Percentiles rank a stretch among this genome's conserved stretches.
Evolutionary conservation across 1,140 invertebrate species (phyloP).

Genomic region (Drosophila bifasciata): DNA sequence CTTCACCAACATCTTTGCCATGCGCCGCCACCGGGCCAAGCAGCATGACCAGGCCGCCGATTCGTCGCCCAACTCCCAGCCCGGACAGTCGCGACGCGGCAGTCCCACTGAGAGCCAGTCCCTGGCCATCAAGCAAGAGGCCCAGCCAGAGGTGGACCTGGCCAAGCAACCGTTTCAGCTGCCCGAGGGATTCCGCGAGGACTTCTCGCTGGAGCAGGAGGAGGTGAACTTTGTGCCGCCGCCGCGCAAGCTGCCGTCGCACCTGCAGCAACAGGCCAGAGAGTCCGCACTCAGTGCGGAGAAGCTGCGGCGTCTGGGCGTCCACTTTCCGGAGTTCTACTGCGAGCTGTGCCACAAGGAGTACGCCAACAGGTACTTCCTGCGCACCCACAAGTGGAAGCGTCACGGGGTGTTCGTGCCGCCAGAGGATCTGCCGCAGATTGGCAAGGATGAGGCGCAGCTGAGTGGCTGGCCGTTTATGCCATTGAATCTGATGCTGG

Average conservation of each 20-base stretch:
- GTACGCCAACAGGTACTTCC: slow-evolving; percentile 97
- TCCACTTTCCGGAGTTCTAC: slow-evolving; percentile 94
- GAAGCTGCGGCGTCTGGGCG: slow-evolving; percentile 89
- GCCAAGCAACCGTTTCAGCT: slow-evolving; percentile 59
- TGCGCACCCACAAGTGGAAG: slow-evolving; percentile 95
- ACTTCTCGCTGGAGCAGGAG: slow-evolving; percentile 85
- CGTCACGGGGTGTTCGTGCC: slow-evolving; percentile 89
- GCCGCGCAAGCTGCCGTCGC: slow-evolving; percentile 86
- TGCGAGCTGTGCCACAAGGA: slow-evolving; percentile 98
- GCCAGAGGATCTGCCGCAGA: slow-evolving; percentile 77
- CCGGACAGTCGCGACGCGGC: slow-evolving; percentile 19
- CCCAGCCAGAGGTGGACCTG: neutral
- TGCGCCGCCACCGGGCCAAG: slow-evolving; percentile 85
- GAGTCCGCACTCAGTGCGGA: slow-evolving; percentile 88
- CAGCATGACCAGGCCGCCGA: slow-evolving; percentile 77
- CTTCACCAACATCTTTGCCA: slow-evolving; percentile 85
- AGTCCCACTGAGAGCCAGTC: slow-evolving; percentile 44
- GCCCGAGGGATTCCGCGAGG: slow-evolving; percentile 82
- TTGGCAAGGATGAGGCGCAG: slow-evolving; percentile 65
- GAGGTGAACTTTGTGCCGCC: slow-evolving; percentile 85
- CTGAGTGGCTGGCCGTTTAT: slow-evolving; percentile 84
- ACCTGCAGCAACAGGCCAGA: slow-evolving; percentile 87
- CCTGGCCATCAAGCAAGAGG: slow-evolving; percentile 34
- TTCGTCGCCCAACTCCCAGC: slow-evolving; percentile 40
- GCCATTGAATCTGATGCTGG: slow-evolving; percentile 88